These are phyloP conservation scores for Cyprinodon diabolis DNA, from an alignment of 2,797 vertebrate genomes.

Conservation along the genomic window DNA sequence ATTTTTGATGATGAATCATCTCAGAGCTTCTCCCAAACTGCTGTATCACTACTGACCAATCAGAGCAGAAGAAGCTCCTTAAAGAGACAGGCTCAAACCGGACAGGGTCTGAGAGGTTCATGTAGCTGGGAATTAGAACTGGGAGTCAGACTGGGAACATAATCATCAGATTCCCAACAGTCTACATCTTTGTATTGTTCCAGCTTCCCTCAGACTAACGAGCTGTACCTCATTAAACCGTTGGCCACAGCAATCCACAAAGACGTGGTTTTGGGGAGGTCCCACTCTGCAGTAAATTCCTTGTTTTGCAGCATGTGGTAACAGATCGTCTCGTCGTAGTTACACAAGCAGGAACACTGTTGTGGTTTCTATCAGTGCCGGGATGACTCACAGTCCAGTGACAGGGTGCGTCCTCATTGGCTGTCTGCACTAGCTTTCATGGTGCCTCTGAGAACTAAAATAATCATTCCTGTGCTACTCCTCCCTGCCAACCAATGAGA, in stretches of 20 bases:
- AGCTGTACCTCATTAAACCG: neutral
- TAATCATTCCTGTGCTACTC: conserved; percentile 33
- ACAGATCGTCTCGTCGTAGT: neutral
- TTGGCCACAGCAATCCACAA: neutral
- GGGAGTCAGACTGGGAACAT: too few relatives aligned
- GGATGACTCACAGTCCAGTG: conserved; percentile 39
- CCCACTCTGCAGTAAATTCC: conserved; percentile 23
- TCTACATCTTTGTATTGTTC: neutral
- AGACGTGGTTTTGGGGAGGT: neutral
- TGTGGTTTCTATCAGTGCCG: conserved; percentile 30
- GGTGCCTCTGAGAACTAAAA: conserved; percentile 39
- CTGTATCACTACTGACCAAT: neutral
- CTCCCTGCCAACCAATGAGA: conserved; percentile 39
- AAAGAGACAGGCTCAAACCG: neutral
- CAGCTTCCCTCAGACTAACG: too few relatives aligned
- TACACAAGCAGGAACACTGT: conserved; percentile 16
- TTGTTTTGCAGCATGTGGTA: neutral
- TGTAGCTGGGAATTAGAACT: too few relatives aligned
- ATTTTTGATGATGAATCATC: neutral
- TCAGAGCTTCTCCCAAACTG: neutral
- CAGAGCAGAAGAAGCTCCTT: neutral
- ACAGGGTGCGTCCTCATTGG: conserved; percentile 37
- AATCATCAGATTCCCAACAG: neutral
- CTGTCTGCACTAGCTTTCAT: neutral
- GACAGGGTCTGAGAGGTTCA: neutral